Evolutionary conservation across 2,797 vertebrate genomes (phyloP).

Genomic region (Rhynchotus rufescens): DNA sequence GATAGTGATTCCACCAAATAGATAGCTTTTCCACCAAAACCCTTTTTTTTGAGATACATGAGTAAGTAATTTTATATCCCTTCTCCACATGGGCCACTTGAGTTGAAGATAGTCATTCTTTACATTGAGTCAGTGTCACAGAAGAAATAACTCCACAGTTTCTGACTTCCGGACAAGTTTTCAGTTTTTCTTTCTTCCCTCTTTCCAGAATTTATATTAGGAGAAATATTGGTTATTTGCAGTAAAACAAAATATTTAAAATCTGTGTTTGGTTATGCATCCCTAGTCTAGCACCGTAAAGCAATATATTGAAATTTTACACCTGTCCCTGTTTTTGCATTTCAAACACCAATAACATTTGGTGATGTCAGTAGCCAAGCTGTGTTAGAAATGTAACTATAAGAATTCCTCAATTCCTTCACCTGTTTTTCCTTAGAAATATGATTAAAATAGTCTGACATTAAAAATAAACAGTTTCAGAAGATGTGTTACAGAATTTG

Average conservation of each 20-base stretch:
- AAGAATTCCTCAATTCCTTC: background rate
- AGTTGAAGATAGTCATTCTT: background rate
- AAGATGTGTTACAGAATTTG: background rate
- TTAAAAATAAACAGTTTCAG: background rate
- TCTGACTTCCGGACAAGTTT: background rate
- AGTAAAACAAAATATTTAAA: background rate
- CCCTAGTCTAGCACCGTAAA: background rate
- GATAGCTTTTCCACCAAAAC: background rate
- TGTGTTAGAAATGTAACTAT: background rate
- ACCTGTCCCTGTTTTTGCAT: accelerated
- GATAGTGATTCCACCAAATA: background rate
- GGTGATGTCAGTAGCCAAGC: background rate
- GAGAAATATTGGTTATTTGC: background rate
- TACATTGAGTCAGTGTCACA: constrained; percentile 15
- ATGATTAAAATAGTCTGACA: background rate
- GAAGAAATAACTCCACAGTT: constrained; percentile 7
- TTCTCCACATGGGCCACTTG: background rate
- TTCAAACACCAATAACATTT: background rate
- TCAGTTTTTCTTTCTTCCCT: constrained; percentile 28
- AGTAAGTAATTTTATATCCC: background rate
- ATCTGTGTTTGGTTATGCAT: background rate
- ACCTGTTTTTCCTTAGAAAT: background rate
- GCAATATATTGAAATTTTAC: background rate
- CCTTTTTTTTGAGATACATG: background rate
- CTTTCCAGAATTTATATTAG: constrained; percentile 10